Base-by-base conservation (phyloP, 2,888 invertebrate species). In the Ceriagrion tenellum region DNA sequence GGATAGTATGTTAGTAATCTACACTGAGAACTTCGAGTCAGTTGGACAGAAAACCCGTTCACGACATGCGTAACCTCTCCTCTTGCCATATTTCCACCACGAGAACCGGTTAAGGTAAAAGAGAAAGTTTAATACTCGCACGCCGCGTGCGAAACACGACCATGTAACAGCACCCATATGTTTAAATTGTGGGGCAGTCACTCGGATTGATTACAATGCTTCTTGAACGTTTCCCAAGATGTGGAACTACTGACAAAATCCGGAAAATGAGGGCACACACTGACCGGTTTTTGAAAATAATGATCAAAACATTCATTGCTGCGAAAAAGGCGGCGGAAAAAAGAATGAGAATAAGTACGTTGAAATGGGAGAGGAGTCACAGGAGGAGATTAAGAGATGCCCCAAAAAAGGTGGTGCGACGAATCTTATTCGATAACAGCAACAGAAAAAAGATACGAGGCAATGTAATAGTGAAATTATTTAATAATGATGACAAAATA, bases 81-180 rank as follows among this genome's bases (percentile, higher is more conserved):
- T 20, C 59, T 47, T 18, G 35, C 26, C n/a, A 55, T 74, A n/a
- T 93, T 93, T 93, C 69, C 93, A 55, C 55, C 26, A 74, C 12
- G 20, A 91, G 40, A 93, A 93, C 93, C 93, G 93, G 93, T 93
- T 47, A 10, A 47, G 20, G 35, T 63, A 93, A 91, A 93, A 93
- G 93, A 93, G 93, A 93, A 93, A 93, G 93, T 74, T 63, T 74
- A 74, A 93, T 93, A 93, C 93, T 69, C 69, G 40, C 69, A 69
- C 69, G 26, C 93, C 13, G 47, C 93, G 47, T n/a, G 47, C 47
- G 69, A 69, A 93, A 69, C 23, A 47, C 26, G 74, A 16, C 59
- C n/a, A 89, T 13, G 23, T 23, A 89, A 55, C 81, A 81, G 26
- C 81, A 30, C 35, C 30, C 0, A 81, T 18, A 35, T 35, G 35